Conservation (phyloP, 2,888 invertebrate genomes). For the Drosophila anomelani region DNA sequence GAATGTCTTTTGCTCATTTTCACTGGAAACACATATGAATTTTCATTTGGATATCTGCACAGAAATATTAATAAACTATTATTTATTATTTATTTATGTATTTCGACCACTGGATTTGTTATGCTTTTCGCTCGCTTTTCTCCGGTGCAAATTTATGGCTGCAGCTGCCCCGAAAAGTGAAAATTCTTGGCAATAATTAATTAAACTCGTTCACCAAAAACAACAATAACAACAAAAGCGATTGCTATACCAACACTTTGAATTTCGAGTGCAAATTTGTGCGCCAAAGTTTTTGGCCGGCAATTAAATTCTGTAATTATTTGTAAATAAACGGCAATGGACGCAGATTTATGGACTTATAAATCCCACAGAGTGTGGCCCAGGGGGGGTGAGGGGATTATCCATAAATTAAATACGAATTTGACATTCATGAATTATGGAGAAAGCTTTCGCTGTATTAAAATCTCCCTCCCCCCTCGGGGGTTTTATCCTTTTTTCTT, state of each 20-base stretch:
- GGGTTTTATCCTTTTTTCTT: conserved; percentile 16
- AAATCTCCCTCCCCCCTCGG: background rate
- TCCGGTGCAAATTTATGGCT: conserved; percentile 62
- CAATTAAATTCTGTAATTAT: conserved; percentile 51
- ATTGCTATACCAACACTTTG: background rate
- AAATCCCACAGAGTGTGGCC: conserved; percentile 18
- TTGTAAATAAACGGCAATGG: conserved; percentile 40
- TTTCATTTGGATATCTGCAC: conserved; percentile 28
- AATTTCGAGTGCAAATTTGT: conserved; percentile 42
- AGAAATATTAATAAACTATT: conserved; percentile 24
- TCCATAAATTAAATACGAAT: conserved; percentile 42
- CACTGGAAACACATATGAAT: conserved; percentile 37
- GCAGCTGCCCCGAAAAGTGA: conserved; percentile 68
- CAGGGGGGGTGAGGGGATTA: background rate
- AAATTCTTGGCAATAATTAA: conserved; percentile 52
- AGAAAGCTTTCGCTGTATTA: conserved; percentile 1
- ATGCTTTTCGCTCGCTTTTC: conserved; percentile 18
- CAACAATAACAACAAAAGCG: conserved; percentile 4
- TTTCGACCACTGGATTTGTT: conserved; percentile 29
- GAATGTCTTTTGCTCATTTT: conserved; percentile 32
- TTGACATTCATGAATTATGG: conserved; percentile 46
- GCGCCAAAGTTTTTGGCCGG: conserved; percentile 28
- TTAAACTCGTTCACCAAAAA: conserved; percentile 38
- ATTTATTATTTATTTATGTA: conserved; percentile 43
- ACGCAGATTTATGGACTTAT: conserved; percentile 45